Percentiles rank a stretch among this genome's conserved stretches.
These are phyloP conservation scores for Ametastegia equiseti DNA, from an alignment of 2,888 invertebrate genomes.

Conservation along the genomic window DNA sequence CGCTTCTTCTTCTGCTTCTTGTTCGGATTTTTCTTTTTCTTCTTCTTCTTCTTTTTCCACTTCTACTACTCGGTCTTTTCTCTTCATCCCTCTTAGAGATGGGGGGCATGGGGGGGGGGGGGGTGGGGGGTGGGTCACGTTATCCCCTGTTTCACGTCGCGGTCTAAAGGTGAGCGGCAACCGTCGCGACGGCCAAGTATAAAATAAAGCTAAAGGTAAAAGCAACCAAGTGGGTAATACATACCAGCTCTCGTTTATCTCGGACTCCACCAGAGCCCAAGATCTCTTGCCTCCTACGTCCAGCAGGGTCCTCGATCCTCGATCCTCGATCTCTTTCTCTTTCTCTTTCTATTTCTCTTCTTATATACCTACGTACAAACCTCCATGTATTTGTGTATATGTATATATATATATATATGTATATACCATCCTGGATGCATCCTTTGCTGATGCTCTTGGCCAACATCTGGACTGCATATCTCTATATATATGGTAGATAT, in stretches of 20 bases:
- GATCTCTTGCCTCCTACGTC: no score
- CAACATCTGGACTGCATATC: not conserved
- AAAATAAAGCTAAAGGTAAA: conserved; percentile 37
- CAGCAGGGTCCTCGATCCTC: no score
- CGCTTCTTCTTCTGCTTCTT: not conserved
- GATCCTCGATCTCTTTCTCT: not conserved
- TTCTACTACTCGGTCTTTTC: not conserved
- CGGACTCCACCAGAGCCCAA: not conserved
- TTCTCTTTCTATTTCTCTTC: not conserved
- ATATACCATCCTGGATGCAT: not conserved
- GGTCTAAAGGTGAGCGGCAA: conserved; percentile 17
- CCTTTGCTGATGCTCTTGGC: not conserved
- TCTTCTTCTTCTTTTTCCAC: not conserved
- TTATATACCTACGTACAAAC: no score
- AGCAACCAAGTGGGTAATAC: conserved; percentile 31
- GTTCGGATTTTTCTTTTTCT: not conserved
- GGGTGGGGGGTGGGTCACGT: not conserved
- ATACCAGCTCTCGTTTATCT: conserved; percentile 14
- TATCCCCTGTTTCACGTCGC: conserved; percentile 1
- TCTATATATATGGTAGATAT: not conserved
- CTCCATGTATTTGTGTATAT: no score
- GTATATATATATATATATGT: not conserved
- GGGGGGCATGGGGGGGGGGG: no score
- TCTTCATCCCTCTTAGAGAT: not conserved
- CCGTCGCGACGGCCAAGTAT: conserved; percentile 12